Evolutionary conservation across 35 echinoderm and acorn worm species (phyloP).

Genomic region (Holothuria glaberrima): DNA sequence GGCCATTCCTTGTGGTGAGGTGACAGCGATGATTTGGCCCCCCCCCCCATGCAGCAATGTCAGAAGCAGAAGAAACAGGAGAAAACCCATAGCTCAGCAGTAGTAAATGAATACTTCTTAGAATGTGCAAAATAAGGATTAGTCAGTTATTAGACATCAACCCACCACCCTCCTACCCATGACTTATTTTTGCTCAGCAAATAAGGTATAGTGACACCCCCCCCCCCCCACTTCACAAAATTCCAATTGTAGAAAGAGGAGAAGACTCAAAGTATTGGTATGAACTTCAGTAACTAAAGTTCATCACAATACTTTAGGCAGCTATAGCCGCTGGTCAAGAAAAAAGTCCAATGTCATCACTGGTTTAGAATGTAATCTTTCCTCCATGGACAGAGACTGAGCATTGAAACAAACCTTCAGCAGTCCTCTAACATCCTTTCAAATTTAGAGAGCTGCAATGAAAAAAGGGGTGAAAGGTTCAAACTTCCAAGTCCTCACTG

Average conservation of each 20-base stretch:
- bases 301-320: conserved; percentile 45
- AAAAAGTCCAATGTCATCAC: background rate
- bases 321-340: background rate
- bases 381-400: conserved; percentile 7
- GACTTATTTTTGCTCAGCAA: too few species aligned
- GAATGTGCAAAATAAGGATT: too few species aligned
- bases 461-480: background rate
- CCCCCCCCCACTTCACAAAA: too few species aligned
- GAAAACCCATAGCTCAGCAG: too few species aligned
- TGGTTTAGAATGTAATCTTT: conserved; percentile 25
- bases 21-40: too few species aligned
- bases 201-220: too few species aligned
- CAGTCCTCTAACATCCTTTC: background rate
- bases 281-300: conserved; percentile 1
- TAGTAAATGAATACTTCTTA: too few species aligned
- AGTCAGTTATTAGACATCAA: too few species aligned
- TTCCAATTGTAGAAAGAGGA: background rate
- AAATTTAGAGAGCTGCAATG: conserved; percentile 10
- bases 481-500: conserved; percentile 18
- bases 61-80: too few species aligned
- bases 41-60: too few species aligned
- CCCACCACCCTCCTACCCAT: too few species aligned
- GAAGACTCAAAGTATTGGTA: conserved; percentile 42
- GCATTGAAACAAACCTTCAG: conserved; percentile 28
- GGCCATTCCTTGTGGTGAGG: too few species aligned